Evolutionary conservation across 2,888 invertebrate species (phyloP).

Genomic region (Gastracanthus pulcherrimus): DNA sequence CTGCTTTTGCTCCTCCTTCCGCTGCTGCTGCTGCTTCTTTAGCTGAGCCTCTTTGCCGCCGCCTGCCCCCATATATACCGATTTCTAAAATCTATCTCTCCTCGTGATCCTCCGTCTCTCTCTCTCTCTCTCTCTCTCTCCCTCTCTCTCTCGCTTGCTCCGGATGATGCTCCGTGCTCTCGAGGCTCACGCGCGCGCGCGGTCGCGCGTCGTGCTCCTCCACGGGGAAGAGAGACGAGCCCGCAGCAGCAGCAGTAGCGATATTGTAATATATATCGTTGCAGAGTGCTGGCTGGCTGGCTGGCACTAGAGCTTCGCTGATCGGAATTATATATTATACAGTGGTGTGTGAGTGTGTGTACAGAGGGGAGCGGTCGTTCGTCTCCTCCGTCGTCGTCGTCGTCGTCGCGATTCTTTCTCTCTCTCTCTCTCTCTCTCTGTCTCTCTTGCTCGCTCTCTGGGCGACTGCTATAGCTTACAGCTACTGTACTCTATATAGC

Average conservation of each 20-base stretch:
- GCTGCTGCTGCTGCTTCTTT: conserved; percentile 47
- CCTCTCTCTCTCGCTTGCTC: neutral
- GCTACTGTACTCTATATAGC: no score
- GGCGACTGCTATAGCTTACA: neutral
- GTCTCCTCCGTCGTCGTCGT: neutral
- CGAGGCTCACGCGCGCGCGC: no score
- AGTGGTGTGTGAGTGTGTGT: neutral
- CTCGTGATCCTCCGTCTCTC: neutral
- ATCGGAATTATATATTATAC: conserved; percentile 12
- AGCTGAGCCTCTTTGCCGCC: conserved; percentile 40
- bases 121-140: neutral
- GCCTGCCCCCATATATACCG: conserved; percentile 54
- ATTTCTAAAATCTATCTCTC: neutral
- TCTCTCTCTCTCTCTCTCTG: neutral
- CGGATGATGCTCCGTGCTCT: no score
- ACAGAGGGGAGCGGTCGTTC: conserved; percentile 45
- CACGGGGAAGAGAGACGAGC: neutral
- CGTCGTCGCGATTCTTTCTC: neutral
- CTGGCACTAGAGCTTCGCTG: no score
- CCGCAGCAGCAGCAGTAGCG: no score
- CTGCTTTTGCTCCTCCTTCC: conserved; percentile 27
- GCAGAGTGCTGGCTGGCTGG: no score
- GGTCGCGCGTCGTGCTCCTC: no score
- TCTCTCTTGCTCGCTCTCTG: neutral
- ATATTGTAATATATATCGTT: no score